Percentiles rank a stretch among this genome's conserved stretches.
These are phyloP conservation scores for Danio kyathit DNA, from an alignment of 2,797 vertebrate genomes.

Conservation along the genomic window DNA sequence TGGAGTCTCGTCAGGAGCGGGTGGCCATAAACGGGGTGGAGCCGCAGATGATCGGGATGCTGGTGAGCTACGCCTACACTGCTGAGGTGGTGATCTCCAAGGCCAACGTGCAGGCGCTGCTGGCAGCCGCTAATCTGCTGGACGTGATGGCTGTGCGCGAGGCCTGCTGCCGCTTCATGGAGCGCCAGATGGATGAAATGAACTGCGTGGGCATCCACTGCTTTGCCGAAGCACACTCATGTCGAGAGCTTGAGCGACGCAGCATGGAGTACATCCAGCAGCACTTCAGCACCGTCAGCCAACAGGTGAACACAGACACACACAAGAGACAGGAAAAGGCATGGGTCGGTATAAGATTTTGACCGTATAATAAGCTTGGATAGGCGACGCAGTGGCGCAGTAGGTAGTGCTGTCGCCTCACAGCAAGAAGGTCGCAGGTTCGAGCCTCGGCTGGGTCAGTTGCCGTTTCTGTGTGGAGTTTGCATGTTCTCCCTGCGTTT, in stretches of 20 bases:
- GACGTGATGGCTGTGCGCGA: conserved; percentile 84
- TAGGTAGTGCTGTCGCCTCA: no score
- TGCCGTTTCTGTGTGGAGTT: no score
- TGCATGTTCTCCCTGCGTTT: no score
- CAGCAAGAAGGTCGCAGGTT: no score
- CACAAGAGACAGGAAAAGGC: no score
- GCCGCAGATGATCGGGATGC: conserved; percentile 84
- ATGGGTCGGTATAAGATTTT: no score
- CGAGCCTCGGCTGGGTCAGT: no score
- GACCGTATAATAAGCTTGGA: no score
- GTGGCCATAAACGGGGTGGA: conserved; percentile 86
- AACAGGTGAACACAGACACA: conserved; percentile 70
- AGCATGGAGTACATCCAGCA: conserved; percentile 86
- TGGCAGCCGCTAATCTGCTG: conserved; percentile 84
- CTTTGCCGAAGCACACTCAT: conserved; percentile 85
- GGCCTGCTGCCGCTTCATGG: conserved; percentile 84
- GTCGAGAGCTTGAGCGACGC: conserved; percentile 77
- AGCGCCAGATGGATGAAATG: conserved; percentile 85
- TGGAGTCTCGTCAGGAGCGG: conserved; percentile 83
- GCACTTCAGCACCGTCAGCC: conserved; percentile 79
- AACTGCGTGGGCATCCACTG: conserved; percentile 88
- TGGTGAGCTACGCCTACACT: conserved; percentile 85
- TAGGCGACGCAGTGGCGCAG: no score
- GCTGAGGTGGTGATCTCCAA: conserved; percentile 84
- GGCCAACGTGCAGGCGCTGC: conserved; percentile 84